Percentiles rank a stretch among this genome's conserved stretches.
Evolutionary conservation across 2,113 vertebrate species (phyloP).

Genomic region (Chionodraco myersi): DNA sequence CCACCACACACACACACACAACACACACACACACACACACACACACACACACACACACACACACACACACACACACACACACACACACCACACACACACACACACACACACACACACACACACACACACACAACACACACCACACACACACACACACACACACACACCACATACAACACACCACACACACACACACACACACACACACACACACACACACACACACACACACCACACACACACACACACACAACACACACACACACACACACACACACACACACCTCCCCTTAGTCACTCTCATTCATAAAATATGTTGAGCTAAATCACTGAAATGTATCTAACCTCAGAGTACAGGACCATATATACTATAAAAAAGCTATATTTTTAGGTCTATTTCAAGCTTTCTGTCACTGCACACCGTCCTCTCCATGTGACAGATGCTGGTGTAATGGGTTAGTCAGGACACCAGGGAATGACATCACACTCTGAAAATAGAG

Average conservation of each 20-base stretch:
- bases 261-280: neutral
- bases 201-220: slow-evolving; percentile 34
- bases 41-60: slow-evolving; percentile 31
- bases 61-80: slow-evolving; percentile 33
- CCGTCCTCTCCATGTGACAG: slow-evolving; percentile 64
- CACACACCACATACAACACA: slow-evolving; percentile 46
- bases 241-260: slow-evolving; percentile 2
- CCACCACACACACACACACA: slow-evolving; percentile 2
- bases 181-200: slow-evolving; percentile 33
- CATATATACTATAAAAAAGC: slow-evolving; percentile 13
- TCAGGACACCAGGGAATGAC: slow-evolving; percentile 72
- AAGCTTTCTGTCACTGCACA: slow-evolving; percentile 32
- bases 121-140: slow-evolving; percentile 38
- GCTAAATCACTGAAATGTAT: slow-evolving; percentile 29
- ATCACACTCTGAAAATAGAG: slow-evolving; percentile 75
- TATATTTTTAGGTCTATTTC: slow-evolving; percentile 40
- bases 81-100: slow-evolving; percentile 35
- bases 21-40: slow-evolving; percentile 46
- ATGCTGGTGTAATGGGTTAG: slow-evolving; percentile 71
- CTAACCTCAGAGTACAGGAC: neutral
- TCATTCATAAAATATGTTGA: slow-evolving; percentile 71
- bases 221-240: slow-evolving; percentile 31
- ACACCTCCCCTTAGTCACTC: slow-evolving; percentile 57
- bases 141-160: slow-evolving; percentile 47
- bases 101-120: slow-evolving; percentile 31